These are phyloP conservation scores for Emydura subglobosa DNA, from an alignment of 2,113 vertebrate species.

Conservation along the genomic window DNA sequence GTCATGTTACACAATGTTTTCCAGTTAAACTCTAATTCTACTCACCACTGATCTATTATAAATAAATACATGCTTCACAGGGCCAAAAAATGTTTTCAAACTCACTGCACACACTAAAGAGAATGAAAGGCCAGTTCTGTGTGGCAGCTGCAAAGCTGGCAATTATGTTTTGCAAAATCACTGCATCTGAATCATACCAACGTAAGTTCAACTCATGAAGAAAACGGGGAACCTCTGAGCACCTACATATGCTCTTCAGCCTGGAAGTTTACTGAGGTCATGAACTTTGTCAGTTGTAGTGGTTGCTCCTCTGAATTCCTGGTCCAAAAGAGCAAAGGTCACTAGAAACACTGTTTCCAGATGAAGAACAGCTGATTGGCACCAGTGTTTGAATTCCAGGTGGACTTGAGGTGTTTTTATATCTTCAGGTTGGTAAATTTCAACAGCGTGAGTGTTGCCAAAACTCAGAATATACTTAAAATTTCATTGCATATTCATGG, in stretches of 20 bases:
- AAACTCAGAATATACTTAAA: slow-evolving; percentile 36
- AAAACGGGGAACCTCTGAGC: background rate
- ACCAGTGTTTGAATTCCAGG: background rate
- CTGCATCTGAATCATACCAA: background rate
- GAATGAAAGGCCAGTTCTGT: background rate
- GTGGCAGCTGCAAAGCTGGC: background rate
- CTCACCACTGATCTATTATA: slow-evolving; percentile 40
- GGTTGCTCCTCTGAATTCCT: background rate
- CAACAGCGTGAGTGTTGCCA: background rate
- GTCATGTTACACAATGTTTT: background rate
- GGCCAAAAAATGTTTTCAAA: slow-evolving; percentile 40
- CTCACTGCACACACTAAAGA: background rate
- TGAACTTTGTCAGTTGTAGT: background rate
- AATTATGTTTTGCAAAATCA: background rate
- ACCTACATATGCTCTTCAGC: slow-evolving; percentile 32
- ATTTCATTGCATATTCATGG: slow-evolving; percentile 59
- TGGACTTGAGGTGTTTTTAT: slow-evolving; percentile 20
- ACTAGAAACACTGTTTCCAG: fast-evolving
- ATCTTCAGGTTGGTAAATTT: slow-evolving; percentile 18
- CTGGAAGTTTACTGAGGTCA: slow-evolving; percentile 31
- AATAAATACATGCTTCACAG: background rate
- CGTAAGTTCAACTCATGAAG: background rate
- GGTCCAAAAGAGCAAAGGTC: background rate
- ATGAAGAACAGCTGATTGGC: background rate
- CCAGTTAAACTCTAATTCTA: slow-evolving; percentile 20